These are phyloP conservation scores for Oikopleura albicans DNA, from an alignment of 23 tunicate genomes.

Conservation along the genomic window DNA sequence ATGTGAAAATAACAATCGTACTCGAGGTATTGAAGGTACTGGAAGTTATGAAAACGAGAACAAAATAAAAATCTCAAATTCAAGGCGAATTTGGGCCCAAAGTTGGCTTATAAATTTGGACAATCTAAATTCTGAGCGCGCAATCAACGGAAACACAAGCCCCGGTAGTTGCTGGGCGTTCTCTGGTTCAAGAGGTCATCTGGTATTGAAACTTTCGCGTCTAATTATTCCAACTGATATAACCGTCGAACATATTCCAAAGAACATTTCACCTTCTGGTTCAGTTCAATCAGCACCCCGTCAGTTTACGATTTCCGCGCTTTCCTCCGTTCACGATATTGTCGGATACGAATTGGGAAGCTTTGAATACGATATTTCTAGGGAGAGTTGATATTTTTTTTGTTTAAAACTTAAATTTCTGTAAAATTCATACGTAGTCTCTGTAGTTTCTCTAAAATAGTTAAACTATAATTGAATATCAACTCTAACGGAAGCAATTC, in stretches of 20 bases:
- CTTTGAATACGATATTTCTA: not conserved
- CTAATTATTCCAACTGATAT: not conserved
- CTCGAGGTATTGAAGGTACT: too few species aligned
- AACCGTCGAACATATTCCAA: conserved; percentile 5
- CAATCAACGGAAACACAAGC: not conserved
- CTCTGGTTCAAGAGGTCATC: not conserved
- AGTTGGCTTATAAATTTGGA: too few species aligned
- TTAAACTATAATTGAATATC: too few species aligned
- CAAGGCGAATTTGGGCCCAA: too few species aligned
- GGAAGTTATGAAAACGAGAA: too few species aligned
- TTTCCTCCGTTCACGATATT: not conserved
- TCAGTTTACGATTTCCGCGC: not conserved
- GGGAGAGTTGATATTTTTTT: too few species aligned
- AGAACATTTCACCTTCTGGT: not conserved
- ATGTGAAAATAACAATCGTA: too few species aligned
- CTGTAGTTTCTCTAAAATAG: too few species aligned
- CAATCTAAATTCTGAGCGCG: not conserved
- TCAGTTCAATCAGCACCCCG: not conserved
- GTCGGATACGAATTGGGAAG: not conserved
- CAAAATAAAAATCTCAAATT: too few species aligned
- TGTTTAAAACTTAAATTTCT: too few species aligned
- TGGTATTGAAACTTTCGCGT: not conserved
- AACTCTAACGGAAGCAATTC: not conserved
- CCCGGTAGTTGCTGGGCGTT: conserved; percentile 12
- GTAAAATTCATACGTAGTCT: too few species aligned